Percentiles rank a stretch among this genome's conserved stretches.
Conservation (phyloP, 1,140 invertebrate genomes). For the Aphelinus certus region DNA sequence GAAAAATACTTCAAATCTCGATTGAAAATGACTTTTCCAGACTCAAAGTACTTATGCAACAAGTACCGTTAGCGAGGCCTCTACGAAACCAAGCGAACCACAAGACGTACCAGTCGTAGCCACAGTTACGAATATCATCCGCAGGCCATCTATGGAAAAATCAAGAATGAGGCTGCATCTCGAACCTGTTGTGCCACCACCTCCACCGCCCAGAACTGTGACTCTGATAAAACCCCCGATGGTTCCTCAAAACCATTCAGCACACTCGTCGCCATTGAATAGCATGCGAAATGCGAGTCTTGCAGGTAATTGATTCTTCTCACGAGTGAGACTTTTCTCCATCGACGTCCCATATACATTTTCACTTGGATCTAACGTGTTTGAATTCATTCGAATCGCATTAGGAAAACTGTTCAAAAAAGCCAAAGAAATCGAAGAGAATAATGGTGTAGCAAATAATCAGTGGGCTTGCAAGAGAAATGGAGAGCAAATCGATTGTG, state of each 20-base stretch:
- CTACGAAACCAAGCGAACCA: slow-evolving; percentile 44
- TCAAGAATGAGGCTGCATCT: slow-evolving; percentile 55
- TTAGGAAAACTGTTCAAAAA: slow-evolving; percentile 51
- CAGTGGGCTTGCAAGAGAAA: slow-evolving; percentile 48
- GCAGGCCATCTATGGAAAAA: slow-evolving; percentile 57
- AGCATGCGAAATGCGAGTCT: slow-evolving; percentile 41
- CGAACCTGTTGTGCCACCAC: slow-evolving; percentile 53
- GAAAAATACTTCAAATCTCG: background rate
- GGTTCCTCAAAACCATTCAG: slow-evolving; percentile 17
- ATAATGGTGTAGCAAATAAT: slow-evolving; percentile 42
- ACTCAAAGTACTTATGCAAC: slow-evolving; percentile 56
- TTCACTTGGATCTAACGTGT: background rate
- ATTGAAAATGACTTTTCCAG: slow-evolving; percentile 32
- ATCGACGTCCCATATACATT: background rate
- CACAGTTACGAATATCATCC: slow-evolving; percentile 42
- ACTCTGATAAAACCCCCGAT: slow-evolving; percentile 52
- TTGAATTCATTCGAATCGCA: background rate
- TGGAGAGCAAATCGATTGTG: slow-evolving; percentile 43
- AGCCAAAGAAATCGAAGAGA: slow-evolving; percentile 50
- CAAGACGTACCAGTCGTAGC: slow-evolving; percentile 21
- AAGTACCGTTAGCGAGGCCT: slow-evolving; percentile 53
- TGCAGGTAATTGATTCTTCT: slow-evolving; percentile 42
- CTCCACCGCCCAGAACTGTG: slow-evolving; percentile 56
- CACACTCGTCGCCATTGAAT: slow-evolving; percentile 26
- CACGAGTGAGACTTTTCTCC: background rate